phyloP scores from a whole-genome alignment of 2,888 invertebrate genomes.

The Eurois occulta region DNA sequence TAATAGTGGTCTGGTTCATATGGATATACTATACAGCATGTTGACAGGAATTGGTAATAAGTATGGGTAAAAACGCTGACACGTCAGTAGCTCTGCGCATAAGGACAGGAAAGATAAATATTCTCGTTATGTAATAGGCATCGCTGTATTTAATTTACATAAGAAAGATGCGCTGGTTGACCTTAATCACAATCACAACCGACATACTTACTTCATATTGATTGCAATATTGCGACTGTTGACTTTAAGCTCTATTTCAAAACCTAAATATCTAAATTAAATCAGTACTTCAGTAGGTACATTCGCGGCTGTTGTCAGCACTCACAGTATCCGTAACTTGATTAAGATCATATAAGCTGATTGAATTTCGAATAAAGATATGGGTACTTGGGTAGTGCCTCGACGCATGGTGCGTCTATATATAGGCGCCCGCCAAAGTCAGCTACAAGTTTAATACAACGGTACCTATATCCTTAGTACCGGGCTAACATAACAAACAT shows the following conservation, averaged over 20 bases:
- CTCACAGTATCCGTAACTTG: neutral
- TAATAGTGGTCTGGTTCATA: neutral
- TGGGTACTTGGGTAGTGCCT: constrained; percentile 29
- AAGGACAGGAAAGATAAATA: neutral
- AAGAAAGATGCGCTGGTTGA: neutral
- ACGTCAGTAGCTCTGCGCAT: neutral
- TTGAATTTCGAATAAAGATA: constrained; percentile 31
- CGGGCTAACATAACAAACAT: constrained; percentile 68
- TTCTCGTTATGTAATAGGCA: neutral
- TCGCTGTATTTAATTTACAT: neutral
- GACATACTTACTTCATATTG: neutral
- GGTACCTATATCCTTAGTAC: constrained; percentile 33
- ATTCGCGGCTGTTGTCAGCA: neutral
- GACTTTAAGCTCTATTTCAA: neutral
- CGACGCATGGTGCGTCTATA: constrained; percentile 71
- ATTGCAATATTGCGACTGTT: constrained; percentile 24
- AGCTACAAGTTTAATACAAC: constrained; percentile 68
- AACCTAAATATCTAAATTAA: neutral
- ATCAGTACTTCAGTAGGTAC: neutral
- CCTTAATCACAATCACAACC: neutral
- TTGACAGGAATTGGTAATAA: neutral
- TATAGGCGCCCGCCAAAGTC: constrained; percentile 71
- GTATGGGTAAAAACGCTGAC: neutral
- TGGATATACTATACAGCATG: neutral
- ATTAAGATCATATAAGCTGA: neutral